Conservation (phyloP, 2,888 invertebrate species). For the Nymphalis polychloros region DNA sequence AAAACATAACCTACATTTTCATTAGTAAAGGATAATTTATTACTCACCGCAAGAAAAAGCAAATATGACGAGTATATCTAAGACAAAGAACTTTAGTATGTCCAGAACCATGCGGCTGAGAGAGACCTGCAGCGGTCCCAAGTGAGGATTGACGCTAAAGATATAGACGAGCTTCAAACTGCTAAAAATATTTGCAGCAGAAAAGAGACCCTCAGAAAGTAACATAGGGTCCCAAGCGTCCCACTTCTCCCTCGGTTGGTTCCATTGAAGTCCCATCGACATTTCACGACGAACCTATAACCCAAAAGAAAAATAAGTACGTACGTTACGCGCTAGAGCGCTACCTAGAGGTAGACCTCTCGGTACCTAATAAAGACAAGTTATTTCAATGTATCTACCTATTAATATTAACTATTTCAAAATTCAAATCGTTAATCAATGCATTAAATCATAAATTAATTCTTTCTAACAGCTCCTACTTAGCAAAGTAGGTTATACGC, state of each 20-base stretch:
- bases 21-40: neutral
- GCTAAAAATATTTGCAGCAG: conserved; percentile 97
- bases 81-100: conserved; percentile 97
- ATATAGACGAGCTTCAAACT: conserved; percentile 98
- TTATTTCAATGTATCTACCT: too few relatives aligned
- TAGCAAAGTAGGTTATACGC: too few relatives aligned
- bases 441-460: too few relatives aligned
- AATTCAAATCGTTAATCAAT: too few relatives aligned
- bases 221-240: conserved; percentile 99
- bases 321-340: too few relatives aligned
- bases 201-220: conserved; percentile 96
- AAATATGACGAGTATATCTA: conserved; percentile 95
- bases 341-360: too few relatives aligned
- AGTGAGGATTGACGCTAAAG: conserved; percentile 98
- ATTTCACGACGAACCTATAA: conserved; percentile 88
- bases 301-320: neutral
- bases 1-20: neutral
- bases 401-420: too few relatives aligned
- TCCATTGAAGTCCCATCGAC: conserved; percentile 81
- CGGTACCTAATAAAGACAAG: too few relatives aligned
- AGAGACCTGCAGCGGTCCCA: conserved; percentile 97
- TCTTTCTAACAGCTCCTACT: too few relatives aligned
- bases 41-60: conserved; percentile 96
- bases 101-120: conserved; percentile 97
- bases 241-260: conserved; percentile 94